Conservation (phyloP, 2,113 vertebrate species). For the Baryphthengus martii region DNA sequence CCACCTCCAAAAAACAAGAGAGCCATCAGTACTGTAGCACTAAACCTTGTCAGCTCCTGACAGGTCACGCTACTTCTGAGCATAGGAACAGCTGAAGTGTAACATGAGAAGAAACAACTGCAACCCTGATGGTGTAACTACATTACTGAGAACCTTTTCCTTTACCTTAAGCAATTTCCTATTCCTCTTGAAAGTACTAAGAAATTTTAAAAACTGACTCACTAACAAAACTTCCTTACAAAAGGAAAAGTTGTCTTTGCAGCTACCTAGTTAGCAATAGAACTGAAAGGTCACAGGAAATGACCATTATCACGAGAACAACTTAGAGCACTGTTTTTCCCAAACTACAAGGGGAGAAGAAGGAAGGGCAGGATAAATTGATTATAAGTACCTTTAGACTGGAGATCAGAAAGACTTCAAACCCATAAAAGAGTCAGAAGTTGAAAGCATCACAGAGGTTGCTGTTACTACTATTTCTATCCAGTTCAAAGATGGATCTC, state of each 20-base stretch:
- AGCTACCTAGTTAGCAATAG: not conserved
- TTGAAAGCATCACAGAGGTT: not conserved
- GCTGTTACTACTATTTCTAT: not conserved
- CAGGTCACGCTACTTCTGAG: not conserved
- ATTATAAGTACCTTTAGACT: not conserved
- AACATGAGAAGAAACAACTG: not conserved
- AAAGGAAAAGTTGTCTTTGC: not conserved
- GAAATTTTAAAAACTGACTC: not conserved
- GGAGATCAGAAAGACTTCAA: not conserved
- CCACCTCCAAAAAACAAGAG: rapidly evolving
- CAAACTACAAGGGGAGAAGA: not conserved
- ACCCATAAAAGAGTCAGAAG: not conserved
- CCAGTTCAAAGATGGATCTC: not conserved
- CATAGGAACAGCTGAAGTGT: not conserved
- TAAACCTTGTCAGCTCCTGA: not conserved
- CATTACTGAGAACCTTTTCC: not conserved
- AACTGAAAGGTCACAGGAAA: not conserved
- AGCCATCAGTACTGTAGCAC: not conserved
- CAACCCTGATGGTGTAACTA: not conserved
- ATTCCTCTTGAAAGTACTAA: not conserved
- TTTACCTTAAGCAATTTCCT: not conserved
- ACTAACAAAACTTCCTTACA: not conserved
- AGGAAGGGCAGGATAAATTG: not conserved
- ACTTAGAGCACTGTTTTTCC: not conserved
- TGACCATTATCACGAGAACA: not conserved